These are phyloP conservation scores for Oncorhynchus mykiss DNA, from an alignment of 2,113 vertebrate species.

Conservation along the genomic window DNA sequence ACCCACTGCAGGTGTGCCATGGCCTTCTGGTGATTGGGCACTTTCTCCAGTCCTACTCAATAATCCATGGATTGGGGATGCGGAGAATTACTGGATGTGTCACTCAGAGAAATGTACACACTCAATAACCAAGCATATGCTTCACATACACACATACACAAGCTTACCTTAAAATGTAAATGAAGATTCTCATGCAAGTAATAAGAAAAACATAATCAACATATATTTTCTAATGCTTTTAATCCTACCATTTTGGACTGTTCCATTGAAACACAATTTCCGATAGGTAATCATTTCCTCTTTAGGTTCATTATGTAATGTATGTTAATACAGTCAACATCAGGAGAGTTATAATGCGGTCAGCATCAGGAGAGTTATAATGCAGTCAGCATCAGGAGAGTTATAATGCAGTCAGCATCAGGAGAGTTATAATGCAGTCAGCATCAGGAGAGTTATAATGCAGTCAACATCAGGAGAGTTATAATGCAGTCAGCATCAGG, in stretches of 20 bases:
- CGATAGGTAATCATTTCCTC: conserved; percentile 19
- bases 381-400: no score
- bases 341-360: no score
- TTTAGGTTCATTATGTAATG: conserved; percentile 32
- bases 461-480: no score
- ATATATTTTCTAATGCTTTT: conserved; percentile 37
- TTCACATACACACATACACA: not conserved
- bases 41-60: not conserved
- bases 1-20: conserved; percentile 24
- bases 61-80: not conserved
- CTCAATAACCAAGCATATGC: not conserved
- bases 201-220: conserved; percentile 19
- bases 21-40: conserved; percentile 43
- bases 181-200: conserved; percentile 20
- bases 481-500: no score
- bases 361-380: no score
- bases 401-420: no score
- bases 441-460: no score
- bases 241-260: conserved; percentile 36
- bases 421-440: no score
- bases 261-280: conserved; percentile 37
- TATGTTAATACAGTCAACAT: no score
- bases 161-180: not conserved
- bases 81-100: not conserved
- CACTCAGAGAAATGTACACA: conserved; percentile 2